Base-by-base conservation (phyloP, 2,797 vertebrate species). In the Melanogrammus aeglefinus region DNA sequence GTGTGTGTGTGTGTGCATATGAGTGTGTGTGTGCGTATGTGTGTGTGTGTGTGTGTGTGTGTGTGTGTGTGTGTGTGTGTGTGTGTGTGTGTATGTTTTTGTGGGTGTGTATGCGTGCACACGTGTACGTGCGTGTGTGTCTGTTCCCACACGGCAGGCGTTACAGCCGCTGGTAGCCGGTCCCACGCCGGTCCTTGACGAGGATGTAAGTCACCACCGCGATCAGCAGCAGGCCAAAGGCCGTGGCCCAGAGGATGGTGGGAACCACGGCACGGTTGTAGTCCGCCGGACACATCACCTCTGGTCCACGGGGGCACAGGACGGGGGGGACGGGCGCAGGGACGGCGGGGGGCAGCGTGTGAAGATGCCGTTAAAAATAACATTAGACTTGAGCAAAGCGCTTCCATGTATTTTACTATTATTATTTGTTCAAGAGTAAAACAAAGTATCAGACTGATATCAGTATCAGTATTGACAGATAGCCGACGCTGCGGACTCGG, bases 231-330 rank as follows among this genome's bases (percentile, higher is more conserved):
- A 97, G 24, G 73, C 92, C 94, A 47, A 93, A 79, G 33, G 92
- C 85, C 0, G 86, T 82, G 44, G 95, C 91, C 8, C 93, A 93
- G 31, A 96, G 16, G 0, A 92, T 85, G 1, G 95, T 75, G 69
- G 95, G 95, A 70, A 95, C 77, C 35, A 92, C 77, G 79, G 82
- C 91, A 85, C 89, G 92, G 80, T 86, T 93, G 81, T 73, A 94
- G 83, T 98, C 96, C 1, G 79, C 85, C 91, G 86, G 94, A 84
- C 97, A 99, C 89, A 96, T 96, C 77, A 93, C 88, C 78, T 89
- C 97, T 98, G 94, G 66, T 93, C 94, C 13, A 4, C 70, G n/a
- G 75, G 0, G 31, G 29, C 74, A n/a, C 29, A 74, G 10, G 9
- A 33, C 27, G 24, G 66, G 21, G 21, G 14, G 13, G 3, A n/a